A percentile compares a stretch with the other conserved stretches of the same genome.
Conservation (phyloP, 2,113 vertebrate species). For the Zingel zingel region DNA sequence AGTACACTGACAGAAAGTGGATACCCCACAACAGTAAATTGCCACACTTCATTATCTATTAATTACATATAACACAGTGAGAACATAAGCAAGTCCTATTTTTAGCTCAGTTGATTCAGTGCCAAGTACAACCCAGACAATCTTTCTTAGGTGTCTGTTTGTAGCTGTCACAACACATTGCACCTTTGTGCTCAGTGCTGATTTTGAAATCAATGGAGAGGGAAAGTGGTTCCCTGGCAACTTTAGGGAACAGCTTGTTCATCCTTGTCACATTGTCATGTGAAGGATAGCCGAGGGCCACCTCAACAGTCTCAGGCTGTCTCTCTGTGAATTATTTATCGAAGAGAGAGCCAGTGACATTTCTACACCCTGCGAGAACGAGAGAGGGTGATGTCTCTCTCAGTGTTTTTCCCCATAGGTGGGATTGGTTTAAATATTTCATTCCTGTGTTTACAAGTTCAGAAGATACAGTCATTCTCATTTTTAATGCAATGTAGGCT, state of each 20-base stretch:
- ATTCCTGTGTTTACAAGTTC: constrained; percentile 44
- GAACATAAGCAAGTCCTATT: neutral
- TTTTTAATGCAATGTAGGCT: constrained; percentile 21
- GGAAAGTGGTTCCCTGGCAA: constrained; percentile 63
- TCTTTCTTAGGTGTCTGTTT: constrained; percentile 27
- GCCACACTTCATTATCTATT: neutral
- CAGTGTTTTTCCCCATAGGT: constrained; percentile 34
- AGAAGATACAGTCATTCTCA: neutral
- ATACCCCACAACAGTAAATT: neutral
- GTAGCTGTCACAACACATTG: constrained; percentile 38
- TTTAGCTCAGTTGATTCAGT: constrained; percentile 6
- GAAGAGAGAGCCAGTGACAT: constrained; percentile 60
- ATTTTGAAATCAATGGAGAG: constrained; percentile 44
- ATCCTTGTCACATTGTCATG: constrained; percentile 72
- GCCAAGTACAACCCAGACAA: neutral
- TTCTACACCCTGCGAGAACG: constrained; percentile 46
- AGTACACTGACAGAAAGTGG: neutral
- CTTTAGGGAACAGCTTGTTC: constrained; percentile 73
- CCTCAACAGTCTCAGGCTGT: constrained; percentile 63
- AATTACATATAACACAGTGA: neutral
- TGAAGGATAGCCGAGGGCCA: constrained; percentile 69
- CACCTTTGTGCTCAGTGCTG: constrained; percentile 15
- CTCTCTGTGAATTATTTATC: constrained; percentile 80
- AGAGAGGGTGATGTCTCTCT: constrained; percentile 52
- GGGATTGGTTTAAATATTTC: constrained; percentile 42